Base-by-base conservation (phyloP, 2,113 vertebrate genomes). In the Montifringilla adamsi region DNA sequence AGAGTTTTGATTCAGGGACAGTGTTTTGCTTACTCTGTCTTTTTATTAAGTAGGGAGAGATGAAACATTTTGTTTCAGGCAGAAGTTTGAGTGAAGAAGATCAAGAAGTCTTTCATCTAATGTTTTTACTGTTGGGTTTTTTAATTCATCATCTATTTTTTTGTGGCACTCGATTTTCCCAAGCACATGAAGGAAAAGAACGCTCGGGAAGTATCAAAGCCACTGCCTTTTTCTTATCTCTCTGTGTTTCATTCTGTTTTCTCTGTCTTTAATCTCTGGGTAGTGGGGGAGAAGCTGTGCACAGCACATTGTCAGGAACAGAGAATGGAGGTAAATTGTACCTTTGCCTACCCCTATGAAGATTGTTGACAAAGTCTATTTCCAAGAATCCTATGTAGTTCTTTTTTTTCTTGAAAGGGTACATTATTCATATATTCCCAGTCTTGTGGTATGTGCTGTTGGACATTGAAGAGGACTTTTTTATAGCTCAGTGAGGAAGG, bases 21-120 rank as follows among this genome's bases (percentile, higher is more conserved):
- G 37, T 69, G 63, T 94, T 95, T 73, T 93, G 63, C 74, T 87
- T 95, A 89, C 43, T 90, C 17, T 73, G 67, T n/a, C 58, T 89
- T 94, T 93, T 93, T 94, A 80, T 90, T 84, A 91, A 93, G 66
- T 30, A 50, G 30, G 19, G 70, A 90, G 33, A 92, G 81, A 93
- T 74, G 44, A 84, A 82, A 52, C 41, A 33, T 87, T 93, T 31
- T 59, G 89, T 94, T 94, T 89, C 55, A 91, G 67, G 68, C 19
- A 78, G 86, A 87, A 81, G 47, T 92, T 73, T 70, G 59, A 94
- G 30, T 46, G 60, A 92, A 92, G 93, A 89, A 94, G 80, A 94
- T 86, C 74, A 93, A 90, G 73, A 90, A 88, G 35, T 43, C 83
- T 97, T 97, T 97, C 60, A 95, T 95, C 90, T 86, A 92, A 47